phyloP scores from a whole-genome alignment of 2,113 vertebrate species.

The Tragelaphus scriptus region DNA sequence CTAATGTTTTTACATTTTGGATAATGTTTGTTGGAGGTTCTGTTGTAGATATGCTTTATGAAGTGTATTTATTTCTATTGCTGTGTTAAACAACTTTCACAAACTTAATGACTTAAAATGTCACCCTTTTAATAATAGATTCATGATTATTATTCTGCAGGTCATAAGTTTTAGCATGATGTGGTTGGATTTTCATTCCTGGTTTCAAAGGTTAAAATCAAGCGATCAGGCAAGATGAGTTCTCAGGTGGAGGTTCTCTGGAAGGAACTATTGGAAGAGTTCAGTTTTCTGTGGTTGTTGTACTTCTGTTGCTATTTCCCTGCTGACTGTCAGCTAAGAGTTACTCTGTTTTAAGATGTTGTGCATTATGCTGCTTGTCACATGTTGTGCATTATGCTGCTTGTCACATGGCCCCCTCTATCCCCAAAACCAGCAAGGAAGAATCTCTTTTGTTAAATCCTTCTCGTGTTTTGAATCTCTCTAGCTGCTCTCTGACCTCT shows the following conservation, averaged over 20 bases:
- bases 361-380: not conserved
- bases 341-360: not conserved
- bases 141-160: not conserved
- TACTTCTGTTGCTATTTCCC: not conserved
- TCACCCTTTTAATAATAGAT: not conserved
- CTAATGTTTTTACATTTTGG: not conserved
- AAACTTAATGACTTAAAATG: not conserved
- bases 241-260: not conserved
- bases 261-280: not conserved
- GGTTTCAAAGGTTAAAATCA: not conserved
- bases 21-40: not conserved
- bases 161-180: not conserved
- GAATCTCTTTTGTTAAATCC: not conserved
- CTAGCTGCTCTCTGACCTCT: not conserved
- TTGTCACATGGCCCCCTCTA: not conserved
- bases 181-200: not conserved
- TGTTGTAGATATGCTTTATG: not conserved
- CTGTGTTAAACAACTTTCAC: not conserved
- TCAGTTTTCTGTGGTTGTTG: not conserved
- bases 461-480: not conserved
- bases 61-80: not conserved
- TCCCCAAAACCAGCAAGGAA: not conserved
- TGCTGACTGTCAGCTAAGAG: not conserved
- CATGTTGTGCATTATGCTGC: not conserved
- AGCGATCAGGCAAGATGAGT: not conserved